These are phyloP conservation scores for Formica selysi DNA, from an alignment of 1,140 invertebrate species.

Conservation along the genomic window DNA sequence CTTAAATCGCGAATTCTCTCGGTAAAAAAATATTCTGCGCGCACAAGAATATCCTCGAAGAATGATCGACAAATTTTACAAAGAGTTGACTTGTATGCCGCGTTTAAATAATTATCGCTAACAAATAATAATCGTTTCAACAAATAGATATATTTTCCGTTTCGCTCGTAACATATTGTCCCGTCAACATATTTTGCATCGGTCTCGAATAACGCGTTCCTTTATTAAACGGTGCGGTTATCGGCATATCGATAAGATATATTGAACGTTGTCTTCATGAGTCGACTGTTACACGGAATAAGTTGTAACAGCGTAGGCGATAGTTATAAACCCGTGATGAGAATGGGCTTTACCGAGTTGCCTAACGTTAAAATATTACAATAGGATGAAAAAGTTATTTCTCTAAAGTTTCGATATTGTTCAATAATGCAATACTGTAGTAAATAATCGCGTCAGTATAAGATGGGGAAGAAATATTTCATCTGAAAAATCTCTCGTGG, in stretches of 20 bases:
- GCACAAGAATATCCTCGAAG: slow-evolving; percentile 49
- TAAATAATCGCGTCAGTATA: background rate
- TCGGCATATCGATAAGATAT: slow-evolving; percentile 47
- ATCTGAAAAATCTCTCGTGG: background rate
- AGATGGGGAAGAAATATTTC: slow-evolving; percentile 13
- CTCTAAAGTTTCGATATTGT: slow-evolving; percentile 42
- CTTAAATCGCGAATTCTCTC: slow-evolving; percentile 14
- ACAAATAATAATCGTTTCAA: slow-evolving; percentile 45
- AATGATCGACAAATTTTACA: slow-evolving; percentile 52
- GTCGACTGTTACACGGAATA: background rate
- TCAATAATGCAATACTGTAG: slow-evolving; percentile 2
- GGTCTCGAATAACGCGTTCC: slow-evolving; percentile 9
- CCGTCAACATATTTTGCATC: background rate
- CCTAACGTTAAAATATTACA: slow-evolving; percentile 23
- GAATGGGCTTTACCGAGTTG: background rate
- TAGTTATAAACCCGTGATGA: background rate
- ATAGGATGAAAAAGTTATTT: slow-evolving; percentile 49
- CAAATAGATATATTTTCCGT: slow-evolving; percentile 27
- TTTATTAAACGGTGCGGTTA: slow-evolving; percentile 24
- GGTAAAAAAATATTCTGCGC: slow-evolving; percentile 53
- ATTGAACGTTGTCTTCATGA: slow-evolving; percentile 32
- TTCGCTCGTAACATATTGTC: slow-evolving; percentile 1
- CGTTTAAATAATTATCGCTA: slow-evolving; percentile 41
- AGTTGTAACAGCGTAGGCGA: slow-evolving; percentile 22
- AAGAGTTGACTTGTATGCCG: background rate